Conservation (phyloP, 2,888 invertebrate genomes). For the Dasysyrphus tricinctus region DNA sequence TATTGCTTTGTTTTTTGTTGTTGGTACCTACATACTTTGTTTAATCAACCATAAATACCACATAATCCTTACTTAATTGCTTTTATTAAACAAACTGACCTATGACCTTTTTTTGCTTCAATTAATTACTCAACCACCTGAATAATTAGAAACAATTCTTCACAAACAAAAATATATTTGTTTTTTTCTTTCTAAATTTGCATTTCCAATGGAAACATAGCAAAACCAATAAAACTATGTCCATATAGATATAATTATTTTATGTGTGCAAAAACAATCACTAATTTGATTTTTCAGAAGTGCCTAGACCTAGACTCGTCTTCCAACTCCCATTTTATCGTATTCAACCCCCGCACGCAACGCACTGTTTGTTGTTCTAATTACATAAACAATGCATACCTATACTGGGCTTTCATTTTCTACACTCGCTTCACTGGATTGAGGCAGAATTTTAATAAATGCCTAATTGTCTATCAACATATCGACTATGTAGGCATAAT, state of each 20-base stretch:
- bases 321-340: not conserved
- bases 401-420: slow-evolving; percentile 4
- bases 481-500: too few species aligned
- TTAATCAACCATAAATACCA: too few species aligned
- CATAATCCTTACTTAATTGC: not conserved
- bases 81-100: not conserved
- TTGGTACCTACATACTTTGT: not conserved
- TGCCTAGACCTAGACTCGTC: not conserved
- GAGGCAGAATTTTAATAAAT: not conserved
- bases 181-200: not conserved
- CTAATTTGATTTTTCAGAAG: slow-evolving; percentile 27
- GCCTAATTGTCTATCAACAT: not conserved
- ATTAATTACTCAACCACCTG: not conserved
- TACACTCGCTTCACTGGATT: not conserved
- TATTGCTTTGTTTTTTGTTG: too few species aligned
- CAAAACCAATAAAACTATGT: not conserved
- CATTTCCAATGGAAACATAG: not conserved
- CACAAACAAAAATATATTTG: not conserved
- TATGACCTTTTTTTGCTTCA: not conserved
- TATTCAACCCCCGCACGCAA: not conserved
- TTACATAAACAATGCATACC: not conserved
- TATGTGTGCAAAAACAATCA: slow-evolving; percentile 41
- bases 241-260: not conserved
- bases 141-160: not conserved
- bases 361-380: slow-evolving; percentile 21